Evolutionary conservation across 1,140 invertebrate genomes (phyloP).

Genomic region (Eubasilissa regina): DNA sequence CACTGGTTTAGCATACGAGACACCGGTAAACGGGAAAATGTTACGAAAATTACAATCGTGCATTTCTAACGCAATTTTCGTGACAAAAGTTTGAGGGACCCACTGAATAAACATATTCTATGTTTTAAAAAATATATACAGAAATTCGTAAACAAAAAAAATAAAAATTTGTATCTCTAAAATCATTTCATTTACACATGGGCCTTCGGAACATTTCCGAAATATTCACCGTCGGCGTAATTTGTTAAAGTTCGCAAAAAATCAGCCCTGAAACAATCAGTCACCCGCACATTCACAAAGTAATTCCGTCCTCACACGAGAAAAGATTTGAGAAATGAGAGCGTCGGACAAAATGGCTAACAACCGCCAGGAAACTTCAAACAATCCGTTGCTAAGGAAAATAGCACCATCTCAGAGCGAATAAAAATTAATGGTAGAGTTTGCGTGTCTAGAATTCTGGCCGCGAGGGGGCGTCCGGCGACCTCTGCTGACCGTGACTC

Average conservation of each 20-base stretch:
- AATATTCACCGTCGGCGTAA: too few relatives aligned
- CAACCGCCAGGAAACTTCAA: conserved; percentile 33
- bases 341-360: background rate
- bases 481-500: conserved; percentile 30
- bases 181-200: too few relatives aligned
- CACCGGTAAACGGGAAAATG: too few relatives aligned
- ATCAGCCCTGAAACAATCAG: conserved; percentile 15
- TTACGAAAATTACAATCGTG: too few relatives aligned
- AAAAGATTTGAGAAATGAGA: conserved; percentile 20
- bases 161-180: too few relatives aligned
- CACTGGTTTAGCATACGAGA: too few relatives aligned
- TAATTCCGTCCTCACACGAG: conserved; percentile 1
- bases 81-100: too few relatives aligned
- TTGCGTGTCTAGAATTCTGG: conserved; percentile 16
- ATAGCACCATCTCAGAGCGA: conserved; percentile 16
- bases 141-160: too few relatives aligned
- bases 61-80: too few relatives aligned
- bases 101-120: too few relatives aligned
- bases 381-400: conserved; percentile 41
- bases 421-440: background rate
- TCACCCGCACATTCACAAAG: conserved; percentile 31
- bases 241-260: background rate
- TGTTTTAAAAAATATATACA: too few relatives aligned
- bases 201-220: too few relatives aligned
- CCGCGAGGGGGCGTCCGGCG: background rate